These are phyloP conservation scores for Alcis repandata DNA, from an alignment of 2,888 invertebrate species.

Conservation along the genomic window DNA sequence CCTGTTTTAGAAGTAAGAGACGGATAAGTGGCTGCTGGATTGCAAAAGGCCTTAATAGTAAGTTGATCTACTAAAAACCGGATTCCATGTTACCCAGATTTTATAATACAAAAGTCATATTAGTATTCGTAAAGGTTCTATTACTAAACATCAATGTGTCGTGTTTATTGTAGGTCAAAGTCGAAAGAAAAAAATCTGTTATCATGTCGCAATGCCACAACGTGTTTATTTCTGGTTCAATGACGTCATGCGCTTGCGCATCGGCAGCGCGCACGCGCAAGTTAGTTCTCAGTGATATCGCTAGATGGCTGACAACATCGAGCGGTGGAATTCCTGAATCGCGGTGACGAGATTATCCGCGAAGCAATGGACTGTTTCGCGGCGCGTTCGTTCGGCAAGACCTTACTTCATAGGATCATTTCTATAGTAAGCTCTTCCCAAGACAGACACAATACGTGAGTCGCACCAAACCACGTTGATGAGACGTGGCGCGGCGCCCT, in stretches of 20 bases:
- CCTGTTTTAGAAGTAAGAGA: no score
- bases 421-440: slow-evolving; percentile 50
- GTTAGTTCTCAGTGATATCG: not conserved
- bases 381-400: not conserved
- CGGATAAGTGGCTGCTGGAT: no score
- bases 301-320: slow-evolving; percentile 11
- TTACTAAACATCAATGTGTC: no score
- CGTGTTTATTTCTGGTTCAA: not conserved
- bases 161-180: no score
- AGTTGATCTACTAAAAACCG: no score
- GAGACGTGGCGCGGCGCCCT: slow-evolving; percentile 52
- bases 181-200: no score
- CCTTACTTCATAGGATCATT: slow-evolving; percentile 51
- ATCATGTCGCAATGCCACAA: not conserved
- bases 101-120: no score
- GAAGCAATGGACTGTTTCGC: not conserved
- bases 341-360: not conserved
- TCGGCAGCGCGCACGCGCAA: not conserved
- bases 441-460: slow-evolving; percentile 45
- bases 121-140: no score
- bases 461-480: slow-evolving; percentile 45
- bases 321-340: slow-evolving; percentile 6
- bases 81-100: no score
- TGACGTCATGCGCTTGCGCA: slow-evolving; percentile 1
- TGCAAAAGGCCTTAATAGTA: no score